Base-by-base conservation (phyloP, 1,140 invertebrate species). In the Hesperophylax magnus region DNA sequence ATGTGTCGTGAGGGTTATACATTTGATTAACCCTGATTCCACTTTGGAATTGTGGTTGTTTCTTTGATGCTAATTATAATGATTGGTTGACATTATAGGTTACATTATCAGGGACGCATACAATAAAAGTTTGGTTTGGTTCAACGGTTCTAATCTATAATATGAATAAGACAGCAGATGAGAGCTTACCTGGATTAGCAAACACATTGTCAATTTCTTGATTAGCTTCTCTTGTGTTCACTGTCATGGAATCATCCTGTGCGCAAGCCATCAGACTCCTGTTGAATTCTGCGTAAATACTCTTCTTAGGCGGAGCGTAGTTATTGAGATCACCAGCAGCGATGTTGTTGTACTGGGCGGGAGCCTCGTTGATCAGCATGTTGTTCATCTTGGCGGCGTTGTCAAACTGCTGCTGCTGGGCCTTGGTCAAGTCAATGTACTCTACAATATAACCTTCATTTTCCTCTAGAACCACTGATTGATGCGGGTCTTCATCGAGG, bases 221-320 rank as follows among this genome's bases (percentile, higher is more conserved):
- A 72, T 88, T 82, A 3, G 88, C 92, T 84, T 93, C 92, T 78
- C 92, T 93, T 1, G 92, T 93, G 79, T 93, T 92, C 2, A 92
- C 90, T 31, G 92, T 93, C 53, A 93, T 89, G 61, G 89, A 90
- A 83, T 90, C 89, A 39, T 86, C 87, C 20, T 89, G 85, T 5
- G 90, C 81, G 80, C 89, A 89, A 3, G 87, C 86, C 87, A 91
- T 86, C 52, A 91, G 81, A 85, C 89, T 91, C 81, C 87, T 86
- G 84, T 90, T 89, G 79, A 90, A 91, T 72, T 91, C 89, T 60
- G 89, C 88, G 85, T 88, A 86, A 39, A 90, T 85, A 85, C 89
- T 89, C 77, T 88, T 89, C 83, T 87, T 89, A 0, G 54, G 47
- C 11, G 71, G 22, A 4, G 34, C 78, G 22, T 80, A 80, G 11